Evolutionary conservation across 2,797 vertebrate genomes (phyloP).

Genomic region (Propithecus deckenii): DNA sequence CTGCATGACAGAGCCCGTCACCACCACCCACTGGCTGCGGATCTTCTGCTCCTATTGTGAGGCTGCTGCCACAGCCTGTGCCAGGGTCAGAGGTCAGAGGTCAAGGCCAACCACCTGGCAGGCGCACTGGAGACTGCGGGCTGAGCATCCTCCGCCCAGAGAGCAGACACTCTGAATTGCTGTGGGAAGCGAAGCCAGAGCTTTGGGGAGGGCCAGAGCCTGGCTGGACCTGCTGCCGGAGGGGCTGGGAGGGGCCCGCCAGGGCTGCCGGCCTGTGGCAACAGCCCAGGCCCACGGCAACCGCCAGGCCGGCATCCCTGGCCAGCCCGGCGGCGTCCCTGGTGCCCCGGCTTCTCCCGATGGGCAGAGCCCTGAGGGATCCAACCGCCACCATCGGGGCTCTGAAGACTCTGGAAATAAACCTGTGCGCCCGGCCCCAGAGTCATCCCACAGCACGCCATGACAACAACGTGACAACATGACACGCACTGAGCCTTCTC

Average conservation of each 20-base stretch:
- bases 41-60: neutral
- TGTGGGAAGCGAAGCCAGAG: neutral
- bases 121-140: neutral
- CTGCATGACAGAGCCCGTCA: neutral
- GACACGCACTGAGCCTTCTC: too few relatives aligned
- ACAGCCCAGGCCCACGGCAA: neutral
- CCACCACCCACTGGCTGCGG: neutral
- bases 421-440: neutral
- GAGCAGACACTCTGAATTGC: too few relatives aligned
- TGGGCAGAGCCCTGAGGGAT: neutral
- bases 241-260: neutral
- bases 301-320: neutral
- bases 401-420: neutral
- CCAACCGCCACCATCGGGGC: neutral
- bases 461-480: too few relatives aligned
- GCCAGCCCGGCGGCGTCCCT: neutral
- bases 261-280: neutral
- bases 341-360: neutral
- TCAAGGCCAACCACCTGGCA: neutral
- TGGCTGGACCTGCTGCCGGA: neutral
- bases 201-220: neutral
- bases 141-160: neutral
- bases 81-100: neutral
- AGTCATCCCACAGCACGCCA: neutral
- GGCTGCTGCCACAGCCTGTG: neutral